These are phyloP conservation scores for Alloscopus bannaensis DNA, from an alignment of 2,888 invertebrate genomes.

Conservation along the genomic window DNA sequence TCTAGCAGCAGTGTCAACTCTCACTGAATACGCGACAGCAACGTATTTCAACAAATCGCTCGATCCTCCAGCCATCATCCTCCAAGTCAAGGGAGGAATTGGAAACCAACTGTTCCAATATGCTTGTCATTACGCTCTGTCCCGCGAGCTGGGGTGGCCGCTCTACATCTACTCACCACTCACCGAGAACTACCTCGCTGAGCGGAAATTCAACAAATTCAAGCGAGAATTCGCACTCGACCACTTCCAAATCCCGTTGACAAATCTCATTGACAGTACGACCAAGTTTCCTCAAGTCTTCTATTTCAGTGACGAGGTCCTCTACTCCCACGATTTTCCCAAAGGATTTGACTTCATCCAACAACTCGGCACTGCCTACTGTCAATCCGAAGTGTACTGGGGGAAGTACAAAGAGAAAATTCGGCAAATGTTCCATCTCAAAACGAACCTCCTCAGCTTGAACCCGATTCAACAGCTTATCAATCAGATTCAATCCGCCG, in stretches of 20 bases:
- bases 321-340: not conserved
- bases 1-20: too few relatives aligned
- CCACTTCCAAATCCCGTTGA: not conserved
- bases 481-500: not conserved
- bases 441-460: not conserved
- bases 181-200: too few relatives aligned
- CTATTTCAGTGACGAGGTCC: not conserved
- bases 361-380: not conserved
- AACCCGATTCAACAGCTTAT: not conserved
- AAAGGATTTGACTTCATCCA: not conserved
- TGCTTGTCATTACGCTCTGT: constrained; percentile 25
- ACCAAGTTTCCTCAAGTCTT: not conserved
- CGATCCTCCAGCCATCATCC: not conserved
- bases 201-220: too few relatives aligned
- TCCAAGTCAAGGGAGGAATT: constrained; percentile 16
- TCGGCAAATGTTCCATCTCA: not conserved
- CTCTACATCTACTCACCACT: constrained; percentile 7
- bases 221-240: constrained; percentile 2
- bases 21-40: too few relatives aligned
- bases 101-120: constrained; percentile 33
- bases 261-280: not conserved
- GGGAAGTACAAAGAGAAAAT: constrained; percentile 1
- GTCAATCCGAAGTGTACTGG: constrained; percentile 11
- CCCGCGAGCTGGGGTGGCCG: not conserved
- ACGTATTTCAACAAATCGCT: not conserved